Percentiles rank a stretch among this genome's conserved stretches.
Evolutionary conservation across 2,113 vertebrate species (phyloP).

Genomic region (Paedocypris sp.): DNA sequence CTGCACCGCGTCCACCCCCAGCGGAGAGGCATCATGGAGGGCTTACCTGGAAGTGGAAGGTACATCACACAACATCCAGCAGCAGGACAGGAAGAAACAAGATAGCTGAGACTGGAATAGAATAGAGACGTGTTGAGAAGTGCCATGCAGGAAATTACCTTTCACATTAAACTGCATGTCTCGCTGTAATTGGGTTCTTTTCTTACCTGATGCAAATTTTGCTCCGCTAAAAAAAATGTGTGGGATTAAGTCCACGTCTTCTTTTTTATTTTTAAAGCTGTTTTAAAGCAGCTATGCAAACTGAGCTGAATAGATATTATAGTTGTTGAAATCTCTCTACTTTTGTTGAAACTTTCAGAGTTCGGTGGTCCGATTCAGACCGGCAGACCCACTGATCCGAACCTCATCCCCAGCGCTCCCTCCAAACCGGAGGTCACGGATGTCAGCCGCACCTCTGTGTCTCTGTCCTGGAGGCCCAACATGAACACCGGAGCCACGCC

Average conservation of each 20-base stretch:
- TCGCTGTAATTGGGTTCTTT: constrained; percentile 18
- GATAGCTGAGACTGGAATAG: neutral
- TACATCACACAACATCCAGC: no score
- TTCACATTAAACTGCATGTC: constrained; percentile 7
- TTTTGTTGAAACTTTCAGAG: no score
- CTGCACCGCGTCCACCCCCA: constrained; percentile 88
- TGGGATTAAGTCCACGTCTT: no score
- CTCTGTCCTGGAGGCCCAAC: constrained; percentile 89
- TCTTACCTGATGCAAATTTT: neutral
- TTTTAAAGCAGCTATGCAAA: no score
- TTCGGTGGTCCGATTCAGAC: constrained; percentile 88
- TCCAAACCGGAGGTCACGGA: constrained; percentile 89
- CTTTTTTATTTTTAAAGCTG: neutral
- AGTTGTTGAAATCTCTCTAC: no score
- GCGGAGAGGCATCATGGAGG: constrained; percentile 91
- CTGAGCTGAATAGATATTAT: no score
- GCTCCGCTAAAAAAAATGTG: neutral
- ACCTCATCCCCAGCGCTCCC: constrained; percentile 92
- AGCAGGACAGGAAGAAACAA: neutral
- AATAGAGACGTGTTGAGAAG: neutral
- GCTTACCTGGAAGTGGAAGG: constrained; percentile 93
- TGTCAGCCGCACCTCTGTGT: constrained; percentile 82
- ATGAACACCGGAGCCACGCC: constrained; percentile 89
- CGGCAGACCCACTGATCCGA: constrained; percentile 89
- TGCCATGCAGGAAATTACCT: neutral